Percentiles rank a stretch among this genome's conserved stretches.
phyloP scores from a whole-genome alignment of 53 echinoderm and acorn worm species.

The Apostichopus leukothele region DNA sequence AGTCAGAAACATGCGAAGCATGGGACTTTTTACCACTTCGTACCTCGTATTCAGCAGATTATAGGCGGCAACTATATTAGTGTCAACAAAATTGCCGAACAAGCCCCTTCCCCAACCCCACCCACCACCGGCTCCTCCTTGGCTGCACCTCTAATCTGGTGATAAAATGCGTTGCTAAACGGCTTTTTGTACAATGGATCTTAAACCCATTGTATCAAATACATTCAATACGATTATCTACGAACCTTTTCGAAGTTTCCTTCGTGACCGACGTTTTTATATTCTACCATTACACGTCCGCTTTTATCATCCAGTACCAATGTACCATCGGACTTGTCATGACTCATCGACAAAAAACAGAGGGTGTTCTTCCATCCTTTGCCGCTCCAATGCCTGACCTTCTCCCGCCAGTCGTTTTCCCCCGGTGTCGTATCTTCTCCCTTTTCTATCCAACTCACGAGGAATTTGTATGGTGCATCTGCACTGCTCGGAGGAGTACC shows the following conservation, averaged over 20 bases:
- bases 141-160: too few species aligned
- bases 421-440: slow-evolving; percentile 60
- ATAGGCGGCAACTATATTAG: too few species aligned
- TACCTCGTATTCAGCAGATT: too few species aligned
- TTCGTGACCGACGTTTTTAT: slow-evolving; percentile 56
- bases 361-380: slow-evolving; percentile 59
- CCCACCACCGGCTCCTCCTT: too few species aligned
- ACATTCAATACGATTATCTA: background rate
- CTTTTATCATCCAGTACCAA: slow-evolving; percentile 46
- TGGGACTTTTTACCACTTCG: too few species aligned
- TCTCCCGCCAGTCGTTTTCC: slow-evolving; percentile 58
- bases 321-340: slow-evolving; percentile 55
- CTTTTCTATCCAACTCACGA: slow-evolving; percentile 48
- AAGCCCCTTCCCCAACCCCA: too few species aligned
- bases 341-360: slow-evolving; percentile 66
- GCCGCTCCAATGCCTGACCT: slow-evolving; percentile 53
- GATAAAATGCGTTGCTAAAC: too few species aligned
- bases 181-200: too few species aligned
- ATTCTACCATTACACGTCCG: slow-evolving; percentile 55
- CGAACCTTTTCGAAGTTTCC: slow-evolving; percentile 50
- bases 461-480: slow-evolving; percentile 49
- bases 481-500: slow-evolving; percentile 62
- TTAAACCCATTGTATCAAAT: too few species aligned
- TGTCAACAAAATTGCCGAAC: too few species aligned
- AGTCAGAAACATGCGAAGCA: too few species aligned